These are phyloP conservation scores for Girardinus metallicus DNA, from an alignment of 2,797 vertebrate genomes.

Conservation along the genomic window DNA sequence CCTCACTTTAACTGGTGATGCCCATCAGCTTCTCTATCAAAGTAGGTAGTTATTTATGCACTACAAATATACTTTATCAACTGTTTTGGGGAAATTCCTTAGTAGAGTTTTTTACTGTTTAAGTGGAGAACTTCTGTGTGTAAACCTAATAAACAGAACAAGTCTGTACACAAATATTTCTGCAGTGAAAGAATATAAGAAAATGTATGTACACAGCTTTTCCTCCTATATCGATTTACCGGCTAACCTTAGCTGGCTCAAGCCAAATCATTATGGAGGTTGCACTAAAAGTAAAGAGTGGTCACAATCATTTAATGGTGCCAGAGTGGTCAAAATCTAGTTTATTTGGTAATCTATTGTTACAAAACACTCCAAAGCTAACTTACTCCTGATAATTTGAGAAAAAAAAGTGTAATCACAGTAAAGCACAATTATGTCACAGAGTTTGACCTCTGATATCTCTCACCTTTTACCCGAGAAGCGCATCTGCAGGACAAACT, in stretches of 20 bases:
- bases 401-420: background rate
- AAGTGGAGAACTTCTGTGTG: background rate
- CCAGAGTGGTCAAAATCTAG: background rate
- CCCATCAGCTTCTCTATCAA: background rate
- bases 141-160: background rate
- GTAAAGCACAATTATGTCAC: background rate
- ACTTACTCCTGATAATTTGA: background rate
- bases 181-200: background rate
- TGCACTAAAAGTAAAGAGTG: background rate
- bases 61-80: too few relatives aligned
- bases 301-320: background rate
- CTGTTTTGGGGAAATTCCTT: background rate
- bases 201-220: background rate
- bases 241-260: background rate
- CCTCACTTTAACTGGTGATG: background rate
- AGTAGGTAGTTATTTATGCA: background rate
- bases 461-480: background rate
- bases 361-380: background rate
- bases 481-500: background rate
- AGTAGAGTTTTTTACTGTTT: background rate
- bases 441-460: background rate
- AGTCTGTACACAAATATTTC: background rate
- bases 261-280: background rate
- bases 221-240: background rate
- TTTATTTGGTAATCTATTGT: too few relatives aligned